Evolutionary conservation across 1,140 invertebrate genomes (phyloP).

Genomic region (Drosophila suzukii): DNA sequence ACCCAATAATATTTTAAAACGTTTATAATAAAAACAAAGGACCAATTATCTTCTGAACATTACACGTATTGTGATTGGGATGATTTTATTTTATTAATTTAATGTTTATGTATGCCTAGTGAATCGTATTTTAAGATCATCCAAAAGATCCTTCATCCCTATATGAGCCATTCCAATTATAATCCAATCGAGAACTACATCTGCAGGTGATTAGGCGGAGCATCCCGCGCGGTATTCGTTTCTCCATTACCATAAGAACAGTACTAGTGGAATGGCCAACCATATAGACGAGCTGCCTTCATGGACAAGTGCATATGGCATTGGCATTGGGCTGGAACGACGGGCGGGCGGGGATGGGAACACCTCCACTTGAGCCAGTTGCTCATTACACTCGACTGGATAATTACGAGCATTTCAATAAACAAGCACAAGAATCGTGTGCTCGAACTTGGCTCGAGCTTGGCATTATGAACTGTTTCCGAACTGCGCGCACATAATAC

Average conservation of each 20-base stretch:
- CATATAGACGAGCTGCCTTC: slow-evolving; percentile 35
- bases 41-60: too few relatives aligned
- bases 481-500: slow-evolving; percentile 81
- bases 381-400: slow-evolving; percentile 78
- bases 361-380: slow-evolving; percentile 72
- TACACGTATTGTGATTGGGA: too few relatives aligned
- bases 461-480: slow-evolving; percentile 77
- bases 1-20: too few relatives aligned
- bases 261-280: slow-evolving; percentile 10
- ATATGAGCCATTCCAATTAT: slow-evolving; percentile 43
- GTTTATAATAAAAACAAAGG: too few relatives aligned
- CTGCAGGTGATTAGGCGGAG: slow-evolving; percentile 60
- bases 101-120: neutral
- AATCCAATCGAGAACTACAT: slow-evolving; percentile 56
- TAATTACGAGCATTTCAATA: slow-evolving; percentile 77
- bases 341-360: slow-evolving; percentile 4
- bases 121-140: too few relatives aligned
- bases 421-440: slow-evolving; percentile 61
- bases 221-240: slow-evolving; percentile 17
- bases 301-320: slow-evolving; percentile 56
- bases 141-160: neutral
- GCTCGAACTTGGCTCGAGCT: slow-evolving; percentile 57
- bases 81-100: too few relatives aligned
- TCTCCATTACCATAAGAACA: slow-evolving; percentile 12
- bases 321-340: slow-evolving; percentile 34